phyloP scores from a whole-genome alignment of 1,140 invertebrate genomes.

The Thaumatotibia leucotreta region DNA sequence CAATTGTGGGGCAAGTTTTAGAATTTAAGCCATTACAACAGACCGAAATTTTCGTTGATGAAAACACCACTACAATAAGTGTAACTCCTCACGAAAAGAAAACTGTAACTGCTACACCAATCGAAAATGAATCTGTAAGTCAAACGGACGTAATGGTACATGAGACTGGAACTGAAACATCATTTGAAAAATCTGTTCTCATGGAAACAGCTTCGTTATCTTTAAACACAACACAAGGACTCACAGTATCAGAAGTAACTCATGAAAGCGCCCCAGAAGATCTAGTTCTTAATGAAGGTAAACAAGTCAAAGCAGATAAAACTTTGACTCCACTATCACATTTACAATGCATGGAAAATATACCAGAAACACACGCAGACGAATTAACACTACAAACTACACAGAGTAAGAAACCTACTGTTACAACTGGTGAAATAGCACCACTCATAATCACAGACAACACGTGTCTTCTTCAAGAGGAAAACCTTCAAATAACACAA shows the following conservation, averaged over 20 bases:
- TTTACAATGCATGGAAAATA: slow-evolving; percentile 56
- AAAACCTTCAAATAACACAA: slow-evolving; percentile 31
- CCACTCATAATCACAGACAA: slow-evolving; percentile 55
- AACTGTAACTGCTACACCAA: slow-evolving; percentile 25
- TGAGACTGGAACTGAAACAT: slow-evolving; percentile 40
- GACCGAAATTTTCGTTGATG: slow-evolving; percentile 41
- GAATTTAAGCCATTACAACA: slow-evolving; percentile 44
- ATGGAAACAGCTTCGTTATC: slow-evolving; percentile 34
- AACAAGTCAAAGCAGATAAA: slow-evolving; percentile 37
- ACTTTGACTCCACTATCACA: slow-evolving; percentile 42
- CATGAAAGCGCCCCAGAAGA: slow-evolving; percentile 31
- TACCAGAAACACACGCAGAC: slow-evolving; percentile 37
- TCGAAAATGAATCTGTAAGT: slow-evolving; percentile 39
- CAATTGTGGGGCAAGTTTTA: slow-evolving; percentile 36
- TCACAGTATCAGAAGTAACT: slow-evolving; percentile 38
- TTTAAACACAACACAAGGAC: slow-evolving; percentile 37
- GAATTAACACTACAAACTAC: slow-evolving; percentile 32
- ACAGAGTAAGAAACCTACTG: slow-evolving; percentile 32
- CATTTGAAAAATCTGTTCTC: slow-evolving; percentile 26
- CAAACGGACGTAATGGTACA: slow-evolving; percentile 42
- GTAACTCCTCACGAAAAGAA: slow-evolving; percentile 25
- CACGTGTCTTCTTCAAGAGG: slow-evolving; percentile 48
- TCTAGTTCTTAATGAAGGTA: slow-evolving; percentile 23
- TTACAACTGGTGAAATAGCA: slow-evolving; percentile 33
- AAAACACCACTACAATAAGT: slow-evolving; percentile 34